Conservation (phyloP, 2,888 invertebrate species). For the Lithosia quadra region DNA sequence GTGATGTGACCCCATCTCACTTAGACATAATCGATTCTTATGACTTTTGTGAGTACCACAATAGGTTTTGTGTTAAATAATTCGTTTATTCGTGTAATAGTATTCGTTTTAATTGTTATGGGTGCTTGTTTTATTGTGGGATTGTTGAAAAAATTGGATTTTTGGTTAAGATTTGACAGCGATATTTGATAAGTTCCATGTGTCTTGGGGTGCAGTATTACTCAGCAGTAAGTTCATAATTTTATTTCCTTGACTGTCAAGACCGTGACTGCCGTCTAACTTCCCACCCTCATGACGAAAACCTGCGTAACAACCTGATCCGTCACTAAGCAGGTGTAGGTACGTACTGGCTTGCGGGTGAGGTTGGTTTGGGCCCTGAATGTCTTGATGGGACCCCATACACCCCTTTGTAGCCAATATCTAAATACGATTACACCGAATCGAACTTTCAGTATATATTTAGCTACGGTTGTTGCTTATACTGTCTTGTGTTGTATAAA, state of each 20-base stretch:
- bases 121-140: slow-evolving; percentile 55
- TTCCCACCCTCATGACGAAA: neutral
- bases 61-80: slow-evolving; percentile 77
- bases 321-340: neutral
- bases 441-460: neutral
- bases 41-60: slow-evolving; percentile 66
- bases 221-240: no score
- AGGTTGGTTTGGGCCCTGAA: neutral
- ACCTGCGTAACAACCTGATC: neutral
- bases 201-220: neutral
- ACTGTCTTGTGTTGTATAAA: neutral
- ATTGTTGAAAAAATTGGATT: slow-evolving; percentile 27
- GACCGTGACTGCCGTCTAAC: neutral
- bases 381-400: neutral
- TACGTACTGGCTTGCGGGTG: neutral
- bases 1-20: slow-evolving; percentile 61
- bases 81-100: slow-evolving; percentile 74
- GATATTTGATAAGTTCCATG: slow-evolving; percentile 9
- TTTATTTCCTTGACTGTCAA: neutral
- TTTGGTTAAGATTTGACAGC: slow-evolving; percentile 18
- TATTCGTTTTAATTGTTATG: slow-evolving; percentile 76
- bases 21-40: slow-evolving; percentile 69
- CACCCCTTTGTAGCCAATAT: neutral
- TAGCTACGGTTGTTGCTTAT: neutral
- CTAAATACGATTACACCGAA: neutral